A percentile compares a stretch with the other conserved stretches of the same genome.
phyloP scores from a whole-genome alignment of 2,797 vertebrate genomes.

The Myotis findleyi region DNA sequence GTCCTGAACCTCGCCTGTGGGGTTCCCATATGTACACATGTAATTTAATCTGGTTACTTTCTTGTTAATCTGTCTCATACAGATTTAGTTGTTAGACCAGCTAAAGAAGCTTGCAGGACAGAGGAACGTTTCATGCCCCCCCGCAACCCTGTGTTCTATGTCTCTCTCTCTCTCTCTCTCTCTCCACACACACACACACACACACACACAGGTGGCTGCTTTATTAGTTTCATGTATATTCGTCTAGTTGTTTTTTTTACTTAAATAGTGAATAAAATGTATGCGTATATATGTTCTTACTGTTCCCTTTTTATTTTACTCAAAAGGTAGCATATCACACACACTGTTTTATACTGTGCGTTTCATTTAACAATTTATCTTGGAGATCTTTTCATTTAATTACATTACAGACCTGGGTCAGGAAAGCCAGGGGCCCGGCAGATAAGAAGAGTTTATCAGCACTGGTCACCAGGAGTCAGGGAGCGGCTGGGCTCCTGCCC shows the following conservation, averaged over 20 bases:
- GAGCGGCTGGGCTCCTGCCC: not conserved
- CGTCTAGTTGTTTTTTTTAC: conserved; percentile 35
- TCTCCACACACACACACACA: not conserved
- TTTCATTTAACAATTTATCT: not conserved
- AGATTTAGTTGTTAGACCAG: not conserved
- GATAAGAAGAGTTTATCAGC: not conserved
- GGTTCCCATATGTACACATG: not conserved
- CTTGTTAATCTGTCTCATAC: not conserved
- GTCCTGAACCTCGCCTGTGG: not conserved
- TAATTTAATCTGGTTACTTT: not conserved
- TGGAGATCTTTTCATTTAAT: not conserved
- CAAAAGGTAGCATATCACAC: not conserved
- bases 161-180: not conserved
- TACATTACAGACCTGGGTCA: not conserved
- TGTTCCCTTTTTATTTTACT: not conserved
- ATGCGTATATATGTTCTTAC: not conserved
- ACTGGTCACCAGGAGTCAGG: not conserved
- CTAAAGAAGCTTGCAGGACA: not conserved
- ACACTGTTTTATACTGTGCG: not conserved
- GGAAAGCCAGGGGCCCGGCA: not conserved
- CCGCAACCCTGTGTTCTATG: not conserved
- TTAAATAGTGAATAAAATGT: conserved; percentile 1
- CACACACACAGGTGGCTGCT: not conserved
- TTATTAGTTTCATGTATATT: not conserved
- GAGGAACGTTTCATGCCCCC: not conserved